Conservation (phyloP, 2,113 vertebrate species). For the Hipposideros armiger region DNA sequence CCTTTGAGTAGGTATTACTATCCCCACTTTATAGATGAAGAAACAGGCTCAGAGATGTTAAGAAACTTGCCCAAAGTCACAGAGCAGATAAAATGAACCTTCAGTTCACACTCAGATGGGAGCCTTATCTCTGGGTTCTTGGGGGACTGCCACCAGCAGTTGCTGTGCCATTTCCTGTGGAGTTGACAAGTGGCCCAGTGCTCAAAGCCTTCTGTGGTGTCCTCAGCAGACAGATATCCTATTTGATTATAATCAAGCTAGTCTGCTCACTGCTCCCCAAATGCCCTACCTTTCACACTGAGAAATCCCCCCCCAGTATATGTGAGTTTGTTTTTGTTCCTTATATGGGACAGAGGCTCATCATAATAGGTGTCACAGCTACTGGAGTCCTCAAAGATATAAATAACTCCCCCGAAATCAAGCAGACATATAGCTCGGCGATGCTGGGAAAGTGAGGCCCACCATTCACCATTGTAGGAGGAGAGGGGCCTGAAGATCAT, state of each 20-base stretch:
- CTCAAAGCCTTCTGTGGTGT: background rate
- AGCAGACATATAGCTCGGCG: background rate
- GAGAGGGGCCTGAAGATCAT: background rate
- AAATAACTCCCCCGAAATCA: background rate
- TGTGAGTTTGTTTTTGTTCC: background rate
- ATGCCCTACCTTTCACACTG: background rate
- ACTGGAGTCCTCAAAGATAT: background rate
- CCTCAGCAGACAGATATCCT: background rate
- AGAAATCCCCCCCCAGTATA: background rate
- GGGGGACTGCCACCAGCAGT: background rate
- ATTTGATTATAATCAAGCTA: background rate
- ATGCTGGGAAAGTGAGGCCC: background rate
- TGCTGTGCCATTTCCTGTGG: background rate
- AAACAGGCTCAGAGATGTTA: background rate
- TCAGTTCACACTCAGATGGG: background rate
- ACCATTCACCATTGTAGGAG: background rate
- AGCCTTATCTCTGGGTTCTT: background rate
- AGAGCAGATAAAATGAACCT: background rate
- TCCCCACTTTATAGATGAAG: background rate
- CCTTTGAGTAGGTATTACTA: background rate
- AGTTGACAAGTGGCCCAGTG: background rate
- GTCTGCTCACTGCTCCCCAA: background rate
- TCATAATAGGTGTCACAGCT: background rate
- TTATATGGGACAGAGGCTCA: background rate
- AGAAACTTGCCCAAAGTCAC: conserved; percentile 12